phyloP scores from a whole-genome alignment of 2,888 invertebrate genomes.

The Trisateles emortualis region DNA sequence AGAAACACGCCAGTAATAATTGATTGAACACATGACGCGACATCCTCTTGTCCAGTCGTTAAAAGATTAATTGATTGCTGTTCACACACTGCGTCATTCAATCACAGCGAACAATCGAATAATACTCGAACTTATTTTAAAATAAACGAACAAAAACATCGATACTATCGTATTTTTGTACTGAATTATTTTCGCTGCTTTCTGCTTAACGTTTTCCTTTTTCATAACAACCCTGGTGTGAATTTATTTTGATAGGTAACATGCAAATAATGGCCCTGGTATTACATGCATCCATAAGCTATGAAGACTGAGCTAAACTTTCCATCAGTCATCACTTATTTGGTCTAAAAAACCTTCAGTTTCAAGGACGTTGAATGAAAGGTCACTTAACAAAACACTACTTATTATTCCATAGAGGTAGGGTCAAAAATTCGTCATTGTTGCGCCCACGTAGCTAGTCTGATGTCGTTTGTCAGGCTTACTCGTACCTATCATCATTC shows the following conservation, averaged over 20 bases:
- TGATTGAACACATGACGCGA: constrained; percentile 24
- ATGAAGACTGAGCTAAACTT: too few relatives aligned
- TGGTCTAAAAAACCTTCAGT: too few relatives aligned
- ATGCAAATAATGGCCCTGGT: too few relatives aligned
- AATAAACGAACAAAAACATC: constrained; percentile 22
- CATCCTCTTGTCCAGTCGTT: constrained; percentile 26
- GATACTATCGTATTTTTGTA: background rate
- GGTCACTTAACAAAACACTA: constrained; percentile 10
- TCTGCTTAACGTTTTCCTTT: too few relatives aligned
- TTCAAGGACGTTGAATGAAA: background rate
- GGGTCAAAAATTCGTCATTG: constrained; percentile 45
- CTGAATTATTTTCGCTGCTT: background rate
- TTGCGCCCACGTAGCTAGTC: constrained; percentile 49
- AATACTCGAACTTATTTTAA: constrained; percentile 30
- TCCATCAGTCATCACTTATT: too few relatives aligned
- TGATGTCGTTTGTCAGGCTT: constrained; percentile 71
- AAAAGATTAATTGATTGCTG: constrained; percentile 45
- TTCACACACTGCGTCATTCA: constrained; percentile 31
- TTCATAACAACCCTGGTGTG: too few relatives aligned
- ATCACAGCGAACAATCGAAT: constrained; percentile 33
- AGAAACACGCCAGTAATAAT: constrained; percentile 11
- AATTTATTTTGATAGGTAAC: too few relatives aligned
- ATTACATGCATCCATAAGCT: too few relatives aligned
- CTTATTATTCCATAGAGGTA: constrained; percentile 44
- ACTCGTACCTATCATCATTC: constrained; percentile 63